Conservation (phyloP, 2,797 vertebrate species). For the Rhinatrema bivittatum region DNA sequence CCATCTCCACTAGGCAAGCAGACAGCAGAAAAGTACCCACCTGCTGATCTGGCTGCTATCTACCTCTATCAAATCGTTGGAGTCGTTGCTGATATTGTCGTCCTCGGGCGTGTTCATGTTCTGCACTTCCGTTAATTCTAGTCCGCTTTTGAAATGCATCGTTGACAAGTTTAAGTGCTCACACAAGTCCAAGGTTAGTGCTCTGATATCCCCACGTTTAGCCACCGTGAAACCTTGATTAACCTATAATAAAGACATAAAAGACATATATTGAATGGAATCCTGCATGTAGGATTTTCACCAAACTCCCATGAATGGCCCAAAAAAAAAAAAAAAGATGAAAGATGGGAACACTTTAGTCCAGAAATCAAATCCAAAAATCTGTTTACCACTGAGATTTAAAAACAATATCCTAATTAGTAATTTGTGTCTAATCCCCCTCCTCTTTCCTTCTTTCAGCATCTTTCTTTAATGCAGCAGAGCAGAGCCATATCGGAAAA, state of each 20-base stretch:
- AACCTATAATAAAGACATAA: constrained; percentile 27
- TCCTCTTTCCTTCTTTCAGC: too few species aligned
- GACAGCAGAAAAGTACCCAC: constrained; percentile 51
- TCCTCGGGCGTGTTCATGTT: constrained; percentile 67
- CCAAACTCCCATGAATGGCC: background rate
- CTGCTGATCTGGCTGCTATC: constrained; percentile 66
- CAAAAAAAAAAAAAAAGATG: background rate
- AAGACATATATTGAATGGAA: too few species aligned
- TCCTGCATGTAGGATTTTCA: background rate
- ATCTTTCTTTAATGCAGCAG: too few species aligned
- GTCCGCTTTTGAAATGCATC: constrained; percentile 64
- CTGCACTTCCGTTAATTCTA: constrained; percentile 64
- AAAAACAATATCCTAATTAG: too few species aligned
- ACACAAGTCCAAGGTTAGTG: constrained; percentile 27
- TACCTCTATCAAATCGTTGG: constrained; percentile 65
- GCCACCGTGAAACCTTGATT: constrained; percentile 21
- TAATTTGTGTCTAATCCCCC: too few species aligned
- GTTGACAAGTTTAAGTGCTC: constrained; percentile 18
- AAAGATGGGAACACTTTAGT: too few species aligned
- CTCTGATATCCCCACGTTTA: constrained; percentile 21
- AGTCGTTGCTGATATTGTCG: constrained; percentile 67
- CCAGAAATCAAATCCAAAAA: too few species aligned
- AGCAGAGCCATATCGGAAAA: too few species aligned
- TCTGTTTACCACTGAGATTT: too few species aligned
- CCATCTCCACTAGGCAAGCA: constrained; percentile 14